phyloP scores from a whole-genome alignment of 2,888 invertebrate species.

The Athalia circularis region DNA sequence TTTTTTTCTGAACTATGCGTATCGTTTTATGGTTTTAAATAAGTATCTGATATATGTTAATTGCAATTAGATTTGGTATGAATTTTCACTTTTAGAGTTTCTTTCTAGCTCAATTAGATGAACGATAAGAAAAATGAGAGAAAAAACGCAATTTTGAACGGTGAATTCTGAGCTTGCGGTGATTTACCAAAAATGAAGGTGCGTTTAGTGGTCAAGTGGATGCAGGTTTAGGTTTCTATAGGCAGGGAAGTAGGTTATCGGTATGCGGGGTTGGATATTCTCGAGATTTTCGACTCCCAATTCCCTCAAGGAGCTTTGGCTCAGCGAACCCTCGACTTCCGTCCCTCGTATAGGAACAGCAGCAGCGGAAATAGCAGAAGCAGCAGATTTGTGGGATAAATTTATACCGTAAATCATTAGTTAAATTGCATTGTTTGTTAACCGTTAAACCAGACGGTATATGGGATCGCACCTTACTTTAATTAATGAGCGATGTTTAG shows the following conservation, averaged over 20 bases:
- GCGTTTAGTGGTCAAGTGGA: background rate
- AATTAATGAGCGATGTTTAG: constrained; percentile 42
- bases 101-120: too few relatives aligned
- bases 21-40: too few relatives aligned
- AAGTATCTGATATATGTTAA: too few relatives aligned
- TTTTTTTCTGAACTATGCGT: too few relatives aligned
- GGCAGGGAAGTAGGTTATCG: constrained; percentile 15
- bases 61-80: too few relatives aligned
- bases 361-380: too few relatives aligned
- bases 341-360: background rate
- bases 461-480: background rate
- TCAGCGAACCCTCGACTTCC: constrained; percentile 38
- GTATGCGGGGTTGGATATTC: background rate
- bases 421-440: constrained; percentile 40
- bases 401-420: constrained; percentile 37
- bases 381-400: constrained; percentile 33
- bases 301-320: constrained; percentile 36
- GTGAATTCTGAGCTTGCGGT: background rate
- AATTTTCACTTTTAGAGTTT: too few relatives aligned
- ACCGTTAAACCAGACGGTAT: constrained; percentile 7
- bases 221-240: background rate
- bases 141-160: too few relatives aligned
- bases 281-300: constrained; percentile 11
- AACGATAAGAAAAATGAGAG: too few relatives aligned
- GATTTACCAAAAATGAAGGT: background rate